Conservation (phyloP, 2,113 vertebrate species). For the Amia ocellicauda region DNA sequence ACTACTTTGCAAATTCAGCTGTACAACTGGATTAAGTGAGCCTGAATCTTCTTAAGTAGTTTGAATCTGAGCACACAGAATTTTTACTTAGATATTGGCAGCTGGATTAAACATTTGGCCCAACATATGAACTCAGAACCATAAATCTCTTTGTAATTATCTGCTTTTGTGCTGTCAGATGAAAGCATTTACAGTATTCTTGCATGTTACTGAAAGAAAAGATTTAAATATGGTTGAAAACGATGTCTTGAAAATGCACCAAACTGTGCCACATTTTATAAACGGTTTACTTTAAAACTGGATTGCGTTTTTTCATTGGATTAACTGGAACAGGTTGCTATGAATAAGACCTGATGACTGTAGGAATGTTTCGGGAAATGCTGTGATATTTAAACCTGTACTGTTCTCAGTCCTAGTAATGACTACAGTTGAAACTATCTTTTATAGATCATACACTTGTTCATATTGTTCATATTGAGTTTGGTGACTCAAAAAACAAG, state of each 20-base stretch:
- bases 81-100: slow-evolving; percentile 61
- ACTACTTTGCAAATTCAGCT: slow-evolving; percentile 41
- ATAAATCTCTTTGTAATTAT: slow-evolving; percentile 47
- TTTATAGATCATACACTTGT: too few species aligned
- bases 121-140: slow-evolving; percentile 49
- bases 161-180: slow-evolving; percentile 38
- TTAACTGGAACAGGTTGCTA: slow-evolving; percentile 47
- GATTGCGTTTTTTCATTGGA: slow-evolving; percentile 55
- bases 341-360: slow-evolving; percentile 48
- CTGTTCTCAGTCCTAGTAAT: too few species aligned
- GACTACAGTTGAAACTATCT: too few species aligned
- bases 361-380: too few species aligned
- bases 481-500: too few species aligned
- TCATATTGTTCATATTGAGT: too few species aligned
- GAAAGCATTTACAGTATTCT: slow-evolving; percentile 44
- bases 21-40: slow-evolving; percentile 61
- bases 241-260: slow-evolving; percentile 45
- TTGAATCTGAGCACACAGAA: slow-evolving; percentile 53
- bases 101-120: slow-evolving; percentile 61
- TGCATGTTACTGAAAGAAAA: slow-evolving; percentile 43
- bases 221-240: slow-evolving; percentile 46
- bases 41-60: slow-evolving; percentile 58
- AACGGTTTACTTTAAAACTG: slow-evolving; percentile 49
- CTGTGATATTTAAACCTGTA: too few species aligned
- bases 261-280: slow-evolving; percentile 56